Evolutionary conservation across 2,113 vertebrate species (phyloP).

Genomic region (sheep (Ovis aries)): DNA sequence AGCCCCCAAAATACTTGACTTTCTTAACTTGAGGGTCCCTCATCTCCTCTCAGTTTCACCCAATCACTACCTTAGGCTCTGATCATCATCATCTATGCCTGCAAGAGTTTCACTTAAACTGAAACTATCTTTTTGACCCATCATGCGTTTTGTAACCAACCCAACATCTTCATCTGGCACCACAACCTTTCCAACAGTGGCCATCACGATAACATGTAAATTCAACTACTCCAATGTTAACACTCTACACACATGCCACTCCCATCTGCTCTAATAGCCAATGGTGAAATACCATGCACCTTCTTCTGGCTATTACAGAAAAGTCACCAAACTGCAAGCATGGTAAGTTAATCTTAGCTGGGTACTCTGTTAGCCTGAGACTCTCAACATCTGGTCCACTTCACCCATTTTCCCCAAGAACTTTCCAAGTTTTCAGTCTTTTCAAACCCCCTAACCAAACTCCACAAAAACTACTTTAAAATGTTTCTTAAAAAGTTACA

Average conservation of each 20-base stretch:
- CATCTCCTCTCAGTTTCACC: not conserved
- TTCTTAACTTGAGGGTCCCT: not conserved
- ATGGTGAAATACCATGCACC: not conserved
- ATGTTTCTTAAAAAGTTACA: not conserved
- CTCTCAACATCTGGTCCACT: not conserved
- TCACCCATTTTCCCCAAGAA: not conserved
- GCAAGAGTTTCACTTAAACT: not conserved
- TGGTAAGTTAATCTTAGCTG: not conserved
- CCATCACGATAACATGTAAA: not conserved
- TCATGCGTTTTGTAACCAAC: not conserved
- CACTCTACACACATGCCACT: not conserved
- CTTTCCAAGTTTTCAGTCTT: not conserved
- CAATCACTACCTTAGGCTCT: not conserved
- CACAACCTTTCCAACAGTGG: not conserved
- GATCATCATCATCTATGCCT: not conserved
- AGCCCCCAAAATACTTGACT: not conserved
- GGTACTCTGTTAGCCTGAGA: not conserved
- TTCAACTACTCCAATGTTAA: not conserved
- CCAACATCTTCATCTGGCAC: not conserved
- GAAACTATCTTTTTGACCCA: not conserved
- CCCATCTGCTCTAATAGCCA: not conserved
- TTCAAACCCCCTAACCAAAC: not conserved
- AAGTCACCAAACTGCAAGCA: not conserved
- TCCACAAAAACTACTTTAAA: not conserved
- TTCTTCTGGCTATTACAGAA: not conserved